Evolutionary conservation across 2,797 vertebrate genomes (phyloP).

Genomic region (Tenualosa thibaudeaui): DNA sequence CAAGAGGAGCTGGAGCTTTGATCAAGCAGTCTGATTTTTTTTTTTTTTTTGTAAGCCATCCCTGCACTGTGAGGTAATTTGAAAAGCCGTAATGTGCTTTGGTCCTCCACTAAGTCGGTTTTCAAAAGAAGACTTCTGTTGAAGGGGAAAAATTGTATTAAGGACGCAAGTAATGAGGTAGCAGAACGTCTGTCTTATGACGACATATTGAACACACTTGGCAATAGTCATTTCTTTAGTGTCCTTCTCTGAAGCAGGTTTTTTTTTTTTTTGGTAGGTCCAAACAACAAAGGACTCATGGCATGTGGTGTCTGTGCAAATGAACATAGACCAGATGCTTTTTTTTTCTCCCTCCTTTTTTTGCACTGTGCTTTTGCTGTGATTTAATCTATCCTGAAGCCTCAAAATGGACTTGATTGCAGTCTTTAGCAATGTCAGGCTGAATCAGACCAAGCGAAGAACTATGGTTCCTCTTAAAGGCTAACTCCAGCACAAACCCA

Average conservation of each 20-base stretch:
- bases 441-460: slow-evolving; percentile 76
- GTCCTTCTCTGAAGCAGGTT: background rate
- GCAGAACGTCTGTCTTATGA: slow-evolving; percentile 16
- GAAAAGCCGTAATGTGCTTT: background rate
- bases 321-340: slow-evolving; percentile 37
- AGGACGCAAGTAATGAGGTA: slow-evolving; percentile 14
- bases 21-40: slow-evolving; percentile 43
- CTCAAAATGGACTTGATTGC: slow-evolving; percentile 78
- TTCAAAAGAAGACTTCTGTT: background rate
- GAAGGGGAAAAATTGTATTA: slow-evolving; percentile 1
- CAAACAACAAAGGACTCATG: background rate
- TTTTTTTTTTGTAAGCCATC: background rate
- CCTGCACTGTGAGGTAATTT: background rate
- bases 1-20: slow-evolving; percentile 43
- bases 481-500: slow-evolving; percentile 62
- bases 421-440: slow-evolving; percentile 80
- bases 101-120: background rate
- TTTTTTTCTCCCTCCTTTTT: slow-evolving; percentile 63
- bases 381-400: slow-evolving; percentile 79
- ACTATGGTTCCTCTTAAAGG: slow-evolving; percentile 79
- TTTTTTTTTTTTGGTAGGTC: background rate
- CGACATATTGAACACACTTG: slow-evolving; percentile 24
- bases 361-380: slow-evolving; percentile 61
- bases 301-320: background rate
- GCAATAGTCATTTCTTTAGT: slow-evolving; percentile 14